Evolutionary conservation across 2,888 invertebrate genomes (phyloP), one percentile per base, ranked within the genome.

Genomic region (Volucella bombylans): DNA sequence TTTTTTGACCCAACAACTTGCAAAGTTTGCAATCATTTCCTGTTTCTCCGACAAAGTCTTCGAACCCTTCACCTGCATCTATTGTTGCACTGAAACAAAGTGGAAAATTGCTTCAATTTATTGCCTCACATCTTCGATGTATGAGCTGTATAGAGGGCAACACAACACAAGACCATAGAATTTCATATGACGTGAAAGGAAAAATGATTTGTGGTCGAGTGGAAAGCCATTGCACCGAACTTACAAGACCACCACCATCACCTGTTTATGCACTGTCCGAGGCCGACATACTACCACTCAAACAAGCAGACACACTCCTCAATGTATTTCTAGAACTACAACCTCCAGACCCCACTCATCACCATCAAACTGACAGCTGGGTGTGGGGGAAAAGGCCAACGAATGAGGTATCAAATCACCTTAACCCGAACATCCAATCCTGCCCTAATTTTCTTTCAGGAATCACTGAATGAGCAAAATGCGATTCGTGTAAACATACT

Each of bases 401-500:
- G 65, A 80, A 72, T 80, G 76, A 80, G 62, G 71, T 81, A 80
- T 80, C 80, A 85, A 80, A 76, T 81, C 85, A 81, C 85, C 81
- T 81, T 67, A 57, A 62, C 74, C 65, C 57, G 38, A 64, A 67
- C 23, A 74, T 61, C 57, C 31, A 31, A 52, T 65, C 74, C 76
- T 47, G 18, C 9, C 31, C n/a, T 62, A 52, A 68, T 72, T 82
- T 82, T 77, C 82, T 73, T 65, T 31, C 31, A 45, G 52, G 81
- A 85, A 80, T 85, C 85, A 81, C 76, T 85, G 85, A 81, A 85
- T 71, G 68, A 77, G 85, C 72, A 85, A 85, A 85, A 85, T 81
- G 76, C 81, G 62, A 81, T 72, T 80, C 85, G 65, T 85, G 85
- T 85, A 81, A 85, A 61, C 68, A 78, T 73, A 69, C 57, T 55